Conservation (phyloP, 2,888 invertebrate species). For the Acanthosepion esculentum region DNA sequence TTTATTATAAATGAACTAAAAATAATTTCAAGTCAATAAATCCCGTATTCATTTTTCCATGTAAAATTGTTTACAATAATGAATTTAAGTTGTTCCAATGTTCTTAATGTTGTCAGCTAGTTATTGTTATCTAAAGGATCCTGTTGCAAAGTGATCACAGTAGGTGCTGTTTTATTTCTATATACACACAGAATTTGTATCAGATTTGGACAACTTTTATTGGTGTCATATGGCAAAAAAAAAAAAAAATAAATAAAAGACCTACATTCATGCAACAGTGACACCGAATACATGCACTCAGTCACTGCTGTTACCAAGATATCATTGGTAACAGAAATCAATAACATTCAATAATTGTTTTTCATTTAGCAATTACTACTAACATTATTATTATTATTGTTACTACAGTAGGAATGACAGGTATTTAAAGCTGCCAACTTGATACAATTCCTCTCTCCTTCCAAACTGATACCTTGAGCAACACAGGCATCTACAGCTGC, state of each 20-base stretch:
- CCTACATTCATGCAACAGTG: not conserved
- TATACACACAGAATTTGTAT: not conserved
- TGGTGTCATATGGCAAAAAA: not conserved
- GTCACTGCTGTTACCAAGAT: not conserved
- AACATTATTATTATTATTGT: too few species aligned
- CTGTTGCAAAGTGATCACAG: too few species aligned
- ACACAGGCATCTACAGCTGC: too few species aligned
- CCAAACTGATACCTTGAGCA: too few species aligned
- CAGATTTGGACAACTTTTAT: not conserved
- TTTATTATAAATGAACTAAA: too few species aligned
- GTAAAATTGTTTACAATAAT: too few species aligned
- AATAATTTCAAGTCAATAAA: too few species aligned
- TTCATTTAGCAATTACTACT: not conserved
- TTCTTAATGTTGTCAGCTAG: too few species aligned
- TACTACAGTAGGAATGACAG: not conserved
- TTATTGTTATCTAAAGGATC: too few species aligned
- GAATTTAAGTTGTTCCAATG: too few species aligned
- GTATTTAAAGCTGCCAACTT: not conserved
- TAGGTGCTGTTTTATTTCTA: too few species aligned
- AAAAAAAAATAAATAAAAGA: not conserved
- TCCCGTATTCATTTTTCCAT: too few species aligned
- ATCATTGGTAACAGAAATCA: not conserved
- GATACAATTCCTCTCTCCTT: not conserved
- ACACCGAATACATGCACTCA: not conserved
- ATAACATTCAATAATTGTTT: slow-evolving; percentile 34